Evolutionary conservation across 1,140 invertebrate genomes (phyloP), one percentile per base, ranked within the genome.

Genomic region (Triops cancriformis): DNA sequence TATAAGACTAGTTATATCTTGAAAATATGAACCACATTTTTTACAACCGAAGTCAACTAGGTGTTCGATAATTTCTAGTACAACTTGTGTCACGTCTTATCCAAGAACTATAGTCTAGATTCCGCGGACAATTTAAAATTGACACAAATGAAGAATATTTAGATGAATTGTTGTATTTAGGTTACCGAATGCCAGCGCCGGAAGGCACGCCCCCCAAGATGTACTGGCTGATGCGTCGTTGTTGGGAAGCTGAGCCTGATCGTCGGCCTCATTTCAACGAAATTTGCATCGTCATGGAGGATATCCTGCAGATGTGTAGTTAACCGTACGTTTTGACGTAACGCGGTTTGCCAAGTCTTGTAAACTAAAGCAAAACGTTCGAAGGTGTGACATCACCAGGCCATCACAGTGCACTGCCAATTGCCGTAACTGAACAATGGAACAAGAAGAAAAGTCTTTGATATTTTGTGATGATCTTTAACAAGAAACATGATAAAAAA

Each of bases 241-340:
- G 95, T 82, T 98, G 96, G 96, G 92, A 96, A 82, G 95, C 96
- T 82, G 91, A 96, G 80, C 91, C 95, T 1, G 94, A 96, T 80
- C 91, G 92, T 82, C 87, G 96, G 80, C 95, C 95, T 11, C 94
- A 96, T 84, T 98, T 98, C 85, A 91, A 93, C 83, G 92, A 95
- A 84, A 94, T 98, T 82, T 91, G 90, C 83, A 79, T 45, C 26
- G 42, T 79, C n/a, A 28, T 79, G 77, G 77, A 78, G 26, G 72
- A 64, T 6, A 64, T 64, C 51, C 51, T 64, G 51, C 51, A 64
- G 14, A 18, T 64, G 6, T n/a, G 51, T 18, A 64, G 51, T 64
- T 64, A 64, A 64, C 14, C 51, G 51, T 23, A 64, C 23, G 51
- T 3, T 5, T 64, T 18, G 23, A 12, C n/a, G 18, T 23, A 64